A percentile compares a stretch with the other conserved stretches of the same genome.
phyloP scores from a whole-genome alignment of 2,113 vertebrate species.

The Corynorhinus townsendii region DNA sequence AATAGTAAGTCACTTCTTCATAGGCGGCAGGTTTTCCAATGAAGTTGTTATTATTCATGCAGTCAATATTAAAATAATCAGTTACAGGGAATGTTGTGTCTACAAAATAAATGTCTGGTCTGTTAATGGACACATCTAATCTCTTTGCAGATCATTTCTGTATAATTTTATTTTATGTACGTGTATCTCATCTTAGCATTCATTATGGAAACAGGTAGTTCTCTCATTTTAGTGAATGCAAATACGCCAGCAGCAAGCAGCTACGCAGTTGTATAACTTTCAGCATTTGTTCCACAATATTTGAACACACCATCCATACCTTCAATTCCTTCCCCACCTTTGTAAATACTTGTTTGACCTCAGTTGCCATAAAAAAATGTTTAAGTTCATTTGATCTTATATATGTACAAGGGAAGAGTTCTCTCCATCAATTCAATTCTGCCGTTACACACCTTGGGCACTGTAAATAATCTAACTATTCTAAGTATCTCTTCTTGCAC shows the following conservation, averaged over 20 bases:
- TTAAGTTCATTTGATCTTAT: not conserved
- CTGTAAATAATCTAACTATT: not conserved
- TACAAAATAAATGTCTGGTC: not conserved
- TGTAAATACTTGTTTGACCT: not conserved
- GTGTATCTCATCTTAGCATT: not conserved
- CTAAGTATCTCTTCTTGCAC: not conserved
- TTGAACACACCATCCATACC: not conserved
- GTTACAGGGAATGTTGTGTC: not conserved
- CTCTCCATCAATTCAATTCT: not conserved
- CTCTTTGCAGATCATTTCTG: not conserved
- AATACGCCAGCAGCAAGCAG: not conserved
- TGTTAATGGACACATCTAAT: not conserved
- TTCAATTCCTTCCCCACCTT: not conserved
- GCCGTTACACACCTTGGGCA: not conserved
- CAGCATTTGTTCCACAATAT: not conserved
- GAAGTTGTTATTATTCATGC: constrained; percentile 9
- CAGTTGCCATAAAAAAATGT: not conserved
- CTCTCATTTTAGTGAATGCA: not conserved
- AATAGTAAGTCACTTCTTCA: constrained; percentile 16
- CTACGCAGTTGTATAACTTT: not conserved
- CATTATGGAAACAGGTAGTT: not conserved
- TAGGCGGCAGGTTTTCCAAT: constrained; percentile 17
- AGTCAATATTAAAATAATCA: constrained; percentile 30
- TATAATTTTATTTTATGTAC: not conserved
- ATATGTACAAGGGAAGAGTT: not conserved